Conservation (phyloP, 2,113 vertebrate genomes). For the Corythornis cristatus region DNA sequence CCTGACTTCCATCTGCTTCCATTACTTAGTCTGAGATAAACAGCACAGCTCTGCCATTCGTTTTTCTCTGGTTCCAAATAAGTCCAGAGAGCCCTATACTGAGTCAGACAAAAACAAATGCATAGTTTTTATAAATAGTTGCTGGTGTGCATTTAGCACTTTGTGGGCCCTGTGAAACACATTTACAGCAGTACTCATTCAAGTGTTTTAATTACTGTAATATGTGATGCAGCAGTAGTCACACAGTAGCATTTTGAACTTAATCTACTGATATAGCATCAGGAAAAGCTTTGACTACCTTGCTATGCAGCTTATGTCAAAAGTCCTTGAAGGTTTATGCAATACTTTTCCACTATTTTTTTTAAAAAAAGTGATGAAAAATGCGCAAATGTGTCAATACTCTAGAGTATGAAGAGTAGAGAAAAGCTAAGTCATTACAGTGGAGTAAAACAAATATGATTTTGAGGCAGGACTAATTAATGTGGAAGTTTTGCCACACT, state of each 20-base stretch:
- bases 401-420: neutral
- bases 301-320: neutral
- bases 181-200: neutral
- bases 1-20: neutral
- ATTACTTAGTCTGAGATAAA: neutral
- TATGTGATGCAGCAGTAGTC: neutral
- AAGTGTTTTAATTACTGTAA: slow-evolving; percentile 8
- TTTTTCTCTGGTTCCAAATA: neutral
- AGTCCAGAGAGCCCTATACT: neutral
- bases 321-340: neutral
- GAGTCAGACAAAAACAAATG: neutral
- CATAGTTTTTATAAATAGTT: neutral
- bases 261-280: neutral
- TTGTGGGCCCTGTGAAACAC: neutral
- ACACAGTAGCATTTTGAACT: neutral
- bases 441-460: neutral
- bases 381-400: neutral
- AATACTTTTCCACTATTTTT: neutral
- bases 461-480: neutral
- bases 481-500: rapidly evolving
- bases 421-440: neutral
- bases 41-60: neutral
- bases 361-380: neutral
- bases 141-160: neutral
- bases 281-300: neutral